phyloP scores from a whole-genome alignment of 2,113 vertebrate species.

The Stigmatopora argus region DNA sequence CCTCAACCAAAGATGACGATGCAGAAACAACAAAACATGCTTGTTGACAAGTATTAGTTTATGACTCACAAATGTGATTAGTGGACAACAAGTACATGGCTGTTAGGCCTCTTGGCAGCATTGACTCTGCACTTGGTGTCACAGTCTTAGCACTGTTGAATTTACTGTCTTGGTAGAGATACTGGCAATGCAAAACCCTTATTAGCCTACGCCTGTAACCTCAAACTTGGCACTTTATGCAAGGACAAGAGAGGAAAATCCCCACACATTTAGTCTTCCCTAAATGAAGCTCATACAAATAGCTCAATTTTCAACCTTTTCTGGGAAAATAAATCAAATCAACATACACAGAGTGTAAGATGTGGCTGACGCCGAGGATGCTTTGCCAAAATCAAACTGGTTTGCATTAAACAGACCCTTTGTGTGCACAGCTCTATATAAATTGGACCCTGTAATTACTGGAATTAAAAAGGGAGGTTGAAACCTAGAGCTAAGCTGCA shows the following conservation, averaged over 20 bases:
- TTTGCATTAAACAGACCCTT: conserved; percentile 80
- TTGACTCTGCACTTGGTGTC: conserved; percentile 39
- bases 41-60: conserved; percentile 55
- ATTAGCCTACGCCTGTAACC: conserved; percentile 46
- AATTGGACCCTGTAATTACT: conserved; percentile 82
- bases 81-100: conserved; percentile 53
- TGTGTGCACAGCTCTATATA: conserved; percentile 78
- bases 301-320: conserved; percentile 63
- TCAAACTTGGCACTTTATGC: conserved; percentile 42
- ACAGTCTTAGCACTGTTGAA: conserved; percentile 47
- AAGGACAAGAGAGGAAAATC: conserved; percentile 49
- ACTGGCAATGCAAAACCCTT: conserved; percentile 53
- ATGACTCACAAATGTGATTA: conserved; percentile 57
- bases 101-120: conserved; percentile 41
- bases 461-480: conserved; percentile 84
- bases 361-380: conserved; percentile 76
- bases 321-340: conserved; percentile 73
- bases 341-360: conserved; percentile 74
- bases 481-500: conserved; percentile 79
- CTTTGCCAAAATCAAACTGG: conserved; percentile 79
- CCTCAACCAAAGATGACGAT: conserved; percentile 8
- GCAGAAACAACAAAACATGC: conserved; percentile 49
- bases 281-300: conserved; percentile 64
- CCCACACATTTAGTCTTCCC: conserved; percentile 59
- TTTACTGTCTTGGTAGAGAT: conserved; percentile 59